A percentile compares a stretch with the other conserved stretches of the same genome.
Evolutionary conservation across 1,140 invertebrate species (phyloP).

Genomic region (Gonatopus flavifemur): DNA sequence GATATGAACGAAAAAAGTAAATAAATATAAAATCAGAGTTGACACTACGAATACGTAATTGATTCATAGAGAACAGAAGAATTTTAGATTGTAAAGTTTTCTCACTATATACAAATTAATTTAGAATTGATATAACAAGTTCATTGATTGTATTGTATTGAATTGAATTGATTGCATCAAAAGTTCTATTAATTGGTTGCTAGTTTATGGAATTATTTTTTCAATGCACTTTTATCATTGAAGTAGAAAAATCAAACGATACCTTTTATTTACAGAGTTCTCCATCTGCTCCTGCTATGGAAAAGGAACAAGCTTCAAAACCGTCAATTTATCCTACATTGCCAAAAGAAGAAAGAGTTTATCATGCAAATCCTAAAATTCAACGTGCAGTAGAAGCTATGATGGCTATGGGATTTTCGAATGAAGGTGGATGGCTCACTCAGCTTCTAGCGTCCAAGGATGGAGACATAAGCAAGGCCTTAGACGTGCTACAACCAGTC

Average conservation of each 20-base stretch:
- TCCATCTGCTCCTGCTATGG: conserved; percentile 5
- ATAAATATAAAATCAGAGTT: no score
- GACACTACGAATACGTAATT: no score
- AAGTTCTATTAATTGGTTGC: no score
- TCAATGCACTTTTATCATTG: no score
- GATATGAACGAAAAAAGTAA: no score
- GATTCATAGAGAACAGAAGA: no score
- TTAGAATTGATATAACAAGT: no score
- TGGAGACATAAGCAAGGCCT: conserved; percentile 71
- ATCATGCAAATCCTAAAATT: conserved; percentile 63
- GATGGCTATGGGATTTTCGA: conserved; percentile 81
- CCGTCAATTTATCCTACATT: conserved; percentile 35
- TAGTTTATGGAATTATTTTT: no score
- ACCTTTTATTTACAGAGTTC: conserved; percentile 14
- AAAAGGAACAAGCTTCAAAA: conserved; percentile 1
- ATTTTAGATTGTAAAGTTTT: no score
- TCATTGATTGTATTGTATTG: no score
- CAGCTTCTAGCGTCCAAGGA: conserved; percentile 62
- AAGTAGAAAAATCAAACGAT: not conserved
- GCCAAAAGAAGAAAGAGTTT: conserved; percentile 19
- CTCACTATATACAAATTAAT: no score
- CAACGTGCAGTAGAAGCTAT: conserved; percentile 67
- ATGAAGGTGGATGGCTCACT: conserved; percentile 68
- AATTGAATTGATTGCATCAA: no score
- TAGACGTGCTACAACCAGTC: conserved; percentile 64